A percentile compares a stretch with the other conserved stretches of the same genome.
Evolutionary conservation across 2,888 invertebrate species (phyloP).

Genomic region (Agrochola circellaris): DNA sequence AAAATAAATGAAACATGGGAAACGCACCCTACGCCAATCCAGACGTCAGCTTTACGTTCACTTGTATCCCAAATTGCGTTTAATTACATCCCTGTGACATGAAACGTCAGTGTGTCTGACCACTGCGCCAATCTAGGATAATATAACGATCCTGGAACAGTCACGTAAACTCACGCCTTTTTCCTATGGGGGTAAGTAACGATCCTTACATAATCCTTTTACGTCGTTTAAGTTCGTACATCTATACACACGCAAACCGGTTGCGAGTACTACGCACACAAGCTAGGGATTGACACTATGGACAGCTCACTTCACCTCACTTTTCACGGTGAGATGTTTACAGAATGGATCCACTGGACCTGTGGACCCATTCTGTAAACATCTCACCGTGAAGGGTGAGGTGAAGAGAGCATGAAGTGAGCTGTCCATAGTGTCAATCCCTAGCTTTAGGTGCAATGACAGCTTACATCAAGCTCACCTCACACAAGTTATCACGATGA

Average conservation of each 20-base stretch:
- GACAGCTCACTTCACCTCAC: too few species aligned
- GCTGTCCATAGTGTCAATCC: too few species aligned
- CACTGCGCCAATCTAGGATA: neutral
- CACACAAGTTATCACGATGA: too few species aligned
- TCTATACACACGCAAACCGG: neutral
- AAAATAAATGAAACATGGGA: neutral
- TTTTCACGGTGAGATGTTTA: too few species aligned
- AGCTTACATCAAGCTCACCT: too few species aligned
- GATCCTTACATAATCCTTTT: neutral
- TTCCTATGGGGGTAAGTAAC: neutral
- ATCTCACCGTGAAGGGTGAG: too few species aligned
- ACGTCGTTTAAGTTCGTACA: neutral
- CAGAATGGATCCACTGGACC: too few species aligned
- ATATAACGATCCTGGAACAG: neutral
- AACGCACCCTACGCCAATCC: neutral
- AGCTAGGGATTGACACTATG: too few species aligned
- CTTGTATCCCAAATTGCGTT: slow-evolving; percentile 12
- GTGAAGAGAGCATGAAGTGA: too few species aligned
- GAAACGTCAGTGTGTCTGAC: slow-evolving; percentile 11
- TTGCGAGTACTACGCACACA: too few species aligned
- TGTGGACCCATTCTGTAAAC: too few species aligned
- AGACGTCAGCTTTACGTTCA: slow-evolving; percentile 1
- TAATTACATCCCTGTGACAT: slow-evolving; percentile 35
- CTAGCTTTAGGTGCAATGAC: too few species aligned
- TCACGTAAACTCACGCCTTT: neutral